A percentile compares a stretch with the other conserved stretches of the same genome.
phyloP scores from a whole-genome alignment of 2,113 vertebrate species.

The Poeciliopsis occidentalis region DNA sequence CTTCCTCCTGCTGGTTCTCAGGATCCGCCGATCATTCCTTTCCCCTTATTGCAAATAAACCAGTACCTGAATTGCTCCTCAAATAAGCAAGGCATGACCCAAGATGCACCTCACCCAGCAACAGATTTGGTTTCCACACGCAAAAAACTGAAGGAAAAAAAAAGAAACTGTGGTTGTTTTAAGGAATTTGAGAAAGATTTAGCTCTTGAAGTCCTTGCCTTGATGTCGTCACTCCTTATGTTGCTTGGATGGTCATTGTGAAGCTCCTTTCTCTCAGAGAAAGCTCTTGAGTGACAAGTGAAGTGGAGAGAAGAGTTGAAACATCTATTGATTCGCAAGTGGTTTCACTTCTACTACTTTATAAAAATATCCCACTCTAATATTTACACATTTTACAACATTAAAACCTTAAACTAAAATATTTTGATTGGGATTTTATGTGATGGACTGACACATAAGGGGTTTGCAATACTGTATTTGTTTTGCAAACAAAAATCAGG shows the following conservation, averaged over 20 bases:
- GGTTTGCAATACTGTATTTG: no score
- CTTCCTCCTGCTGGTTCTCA: conserved; percentile 55
- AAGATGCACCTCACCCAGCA: conserved; percentile 37
- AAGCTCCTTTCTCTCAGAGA: conserved; percentile 34
- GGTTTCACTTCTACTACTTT: background rate
- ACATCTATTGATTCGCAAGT: conserved; percentile 13
- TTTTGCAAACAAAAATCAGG: background rate
- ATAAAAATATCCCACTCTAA: background rate
- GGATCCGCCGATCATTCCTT: conserved; percentile 52
- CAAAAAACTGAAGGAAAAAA: conserved; percentile 34
- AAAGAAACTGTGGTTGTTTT: conserved; percentile 1
- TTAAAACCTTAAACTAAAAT: background rate
- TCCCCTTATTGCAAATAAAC: conserved; percentile 66
- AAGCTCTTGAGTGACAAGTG: conserved; percentile 43
- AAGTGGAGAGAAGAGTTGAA: conserved; percentile 34
- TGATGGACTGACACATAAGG: no score
- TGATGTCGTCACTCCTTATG: conserved; percentile 34
- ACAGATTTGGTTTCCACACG: conserved; percentile 57
- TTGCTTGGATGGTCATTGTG: background rate
- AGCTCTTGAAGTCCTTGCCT: conserved; percentile 35
- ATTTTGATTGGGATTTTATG: background rate
- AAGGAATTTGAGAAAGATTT: background rate
- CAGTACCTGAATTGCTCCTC: conserved; percentile 29
- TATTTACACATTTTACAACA: background rate
- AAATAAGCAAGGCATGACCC: conserved; percentile 63